phyloP scores from a whole-genome alignment of 2,797 vertebrate species.

The Anas bernieri region DNA sequence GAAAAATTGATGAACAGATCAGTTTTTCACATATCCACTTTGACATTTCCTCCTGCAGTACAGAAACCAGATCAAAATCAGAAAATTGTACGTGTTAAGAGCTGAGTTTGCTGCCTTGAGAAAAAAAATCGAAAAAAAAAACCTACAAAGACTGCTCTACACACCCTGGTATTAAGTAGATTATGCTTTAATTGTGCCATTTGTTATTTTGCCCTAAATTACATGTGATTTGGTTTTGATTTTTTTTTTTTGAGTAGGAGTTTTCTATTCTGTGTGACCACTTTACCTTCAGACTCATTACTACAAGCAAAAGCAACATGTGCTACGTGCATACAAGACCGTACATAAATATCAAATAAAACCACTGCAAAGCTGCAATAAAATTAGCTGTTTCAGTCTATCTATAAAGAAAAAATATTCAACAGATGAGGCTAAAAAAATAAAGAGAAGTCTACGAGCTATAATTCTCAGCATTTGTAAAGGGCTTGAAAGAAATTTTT shows the following conservation, averaged over 20 bases:
- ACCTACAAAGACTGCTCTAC: neutral
- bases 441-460: neutral
- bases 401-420: neutral
- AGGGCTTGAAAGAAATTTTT: neutral
- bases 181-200: neutral
- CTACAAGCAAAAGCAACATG: neutral
- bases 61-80: neutral
- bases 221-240: accelerated
- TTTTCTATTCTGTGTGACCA: neutral
- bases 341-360: neutral
- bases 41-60: neutral
- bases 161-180: neutral
- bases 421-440: neutral
- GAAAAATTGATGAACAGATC: neutral
- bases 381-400: neutral
- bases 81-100: neutral
- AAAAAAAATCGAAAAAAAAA: neutral
- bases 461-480: neutral
- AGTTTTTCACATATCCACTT: neutral
- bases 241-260: neutral
- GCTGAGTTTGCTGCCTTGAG: neutral
- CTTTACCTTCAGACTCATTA: neutral
- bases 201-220: neutral
- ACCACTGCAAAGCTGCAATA: neutral
- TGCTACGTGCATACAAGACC: neutral